Evolutionary conservation across 2,888 invertebrate genomes (phyloP), one percentile per base, ranked within the genome.

Genomic region (Drosophila basisetae): DNA sequence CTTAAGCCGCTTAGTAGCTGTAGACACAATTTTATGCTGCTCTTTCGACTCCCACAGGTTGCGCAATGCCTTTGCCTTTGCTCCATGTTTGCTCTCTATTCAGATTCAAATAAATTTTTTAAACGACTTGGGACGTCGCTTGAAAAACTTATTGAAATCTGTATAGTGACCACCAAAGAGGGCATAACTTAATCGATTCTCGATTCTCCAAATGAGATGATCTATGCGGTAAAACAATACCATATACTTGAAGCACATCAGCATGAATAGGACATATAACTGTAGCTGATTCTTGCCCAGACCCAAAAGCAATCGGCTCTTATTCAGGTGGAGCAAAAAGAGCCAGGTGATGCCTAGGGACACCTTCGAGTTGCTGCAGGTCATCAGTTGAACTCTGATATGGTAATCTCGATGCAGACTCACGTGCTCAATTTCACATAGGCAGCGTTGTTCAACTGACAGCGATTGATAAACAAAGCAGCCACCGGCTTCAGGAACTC

Each of bases 401-500:
- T 30, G 25, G 50, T 39, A 61, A 41, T 39, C 33, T 43, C 37
- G 31, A 31, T 50, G 28, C 37, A 63, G 35, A 77, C 83, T 78
- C 68, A 89, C 87, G 74, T 87, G 77, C 69, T 85, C 47, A 89
- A 56, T 68, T 84, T 87, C 28, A 87, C 69, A 65, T 75, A 68
- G 13, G 82, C 80, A n/a, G 61, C 50, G n/a, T 78, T 76, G 9
- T 73, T 77, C 52, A 64, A 31, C 41, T 83, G 87, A 25, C 87
- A 87, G 28, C 84, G 73, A 53, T 89, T 87, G 63, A 87, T 80
- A 1, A 87, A 41, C 11, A 87, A 68, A 0, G 78, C 78, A 0
- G 78, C 84, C 18, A 87, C 62, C 3, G 87, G 87, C 43, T 83
- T 89, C 0, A 87, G 70, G 4, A 87, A 68, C 43, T 89, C 87